A percentile compares a stretch with the other conserved stretches of the same genome.
These are phyloP conservation scores for Parnassius orleans DNA, from an alignment of 2,888 invertebrate species.

Conservation along the genomic window DNA sequence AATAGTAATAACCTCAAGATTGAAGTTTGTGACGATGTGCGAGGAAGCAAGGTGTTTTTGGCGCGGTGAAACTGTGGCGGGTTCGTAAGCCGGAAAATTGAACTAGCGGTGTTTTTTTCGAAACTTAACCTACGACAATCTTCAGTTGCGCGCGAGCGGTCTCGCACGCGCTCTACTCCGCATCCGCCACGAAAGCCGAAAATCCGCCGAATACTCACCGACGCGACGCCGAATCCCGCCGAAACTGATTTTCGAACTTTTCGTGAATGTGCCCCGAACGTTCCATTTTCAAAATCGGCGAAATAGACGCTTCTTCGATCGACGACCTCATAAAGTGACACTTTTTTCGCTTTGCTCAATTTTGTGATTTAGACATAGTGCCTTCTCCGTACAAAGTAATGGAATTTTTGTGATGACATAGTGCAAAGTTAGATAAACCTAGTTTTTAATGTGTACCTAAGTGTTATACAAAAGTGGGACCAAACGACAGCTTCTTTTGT, in stretches of 20 bases:
- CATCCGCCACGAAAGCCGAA: slow-evolving; percentile 53
- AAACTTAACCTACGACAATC: slow-evolving; percentile 78
- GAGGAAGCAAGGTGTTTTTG: slow-evolving; percentile 51
- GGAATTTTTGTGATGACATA: slow-evolving; percentile 69
- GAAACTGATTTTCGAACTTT: slow-evolving; percentile 52
- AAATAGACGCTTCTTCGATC: slow-evolving; percentile 51
- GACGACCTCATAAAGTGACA: slow-evolving; percentile 67
- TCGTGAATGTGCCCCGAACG: slow-evolving; percentile 38
- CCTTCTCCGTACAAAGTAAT: slow-evolving; percentile 67
- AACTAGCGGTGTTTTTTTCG: slow-evolving; percentile 62
- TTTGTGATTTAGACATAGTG: slow-evolving; percentile 75
- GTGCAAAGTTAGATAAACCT: slow-evolving; percentile 69
- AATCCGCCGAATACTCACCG: slow-evolving; percentile 62
- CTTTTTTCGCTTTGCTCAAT: slow-evolving; percentile 69
- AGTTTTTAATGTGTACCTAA: slow-evolving; percentile 47
- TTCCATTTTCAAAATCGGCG: slow-evolving; percentile 56
- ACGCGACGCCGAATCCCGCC: slow-evolving; percentile 47
- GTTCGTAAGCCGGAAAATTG: slow-evolving; percentile 67
- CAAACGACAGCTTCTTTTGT: slow-evolving; percentile 31
- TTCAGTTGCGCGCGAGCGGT: slow-evolving; percentile 78
- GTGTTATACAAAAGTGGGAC: slow-evolving; percentile 49
- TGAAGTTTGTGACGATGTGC: slow-evolving; percentile 38
- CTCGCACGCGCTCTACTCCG: slow-evolving; percentile 63
- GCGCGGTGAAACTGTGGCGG: slow-evolving; percentile 54
- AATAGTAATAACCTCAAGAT: slow-evolving; percentile 42